Conservation (phyloP, 2,888 invertebrate genomes). For the Melipona bicolor region DNA sequence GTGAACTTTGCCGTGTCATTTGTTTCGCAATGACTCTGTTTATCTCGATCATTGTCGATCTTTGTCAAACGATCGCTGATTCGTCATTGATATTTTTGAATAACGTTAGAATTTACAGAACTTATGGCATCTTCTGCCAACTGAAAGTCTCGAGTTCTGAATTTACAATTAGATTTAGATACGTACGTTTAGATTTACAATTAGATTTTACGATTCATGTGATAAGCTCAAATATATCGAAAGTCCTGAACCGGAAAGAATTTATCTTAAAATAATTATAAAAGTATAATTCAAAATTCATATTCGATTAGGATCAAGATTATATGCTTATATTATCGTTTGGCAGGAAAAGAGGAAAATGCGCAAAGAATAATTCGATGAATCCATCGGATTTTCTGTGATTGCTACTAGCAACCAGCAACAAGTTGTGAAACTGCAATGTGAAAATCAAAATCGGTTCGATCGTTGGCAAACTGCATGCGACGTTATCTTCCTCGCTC, state of each 20-base stretch:
- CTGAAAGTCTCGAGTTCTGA: too few species aligned
- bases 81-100: not conserved
- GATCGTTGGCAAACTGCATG: conserved; percentile 1
- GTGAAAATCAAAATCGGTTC: not conserved
- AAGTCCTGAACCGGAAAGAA: not conserved
- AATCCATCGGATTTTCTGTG: conserved; percentile 28
- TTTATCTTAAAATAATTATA: not conserved
- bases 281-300: not conserved
- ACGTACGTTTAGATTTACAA: not conserved
- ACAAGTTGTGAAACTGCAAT: not conserved
- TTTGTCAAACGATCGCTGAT: not conserved
- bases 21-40: not conserved
- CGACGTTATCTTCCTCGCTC: not conserved
- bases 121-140: not conserved
- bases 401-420: conserved; percentile 15
- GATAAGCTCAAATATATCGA: too few species aligned
- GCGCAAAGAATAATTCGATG: not conserved
- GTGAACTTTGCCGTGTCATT: not conserved
- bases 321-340: not conserved
- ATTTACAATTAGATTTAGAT: not conserved
- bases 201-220: too few species aligned
- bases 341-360: not conserved
- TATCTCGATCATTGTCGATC: not conserved
- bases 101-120: too few species aligned
- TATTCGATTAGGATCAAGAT: not conserved